These are phyloP conservation scores for Leptosomus discolor DNA, from an alignment of 2,113 vertebrate species.

Conservation along the genomic window DNA sequence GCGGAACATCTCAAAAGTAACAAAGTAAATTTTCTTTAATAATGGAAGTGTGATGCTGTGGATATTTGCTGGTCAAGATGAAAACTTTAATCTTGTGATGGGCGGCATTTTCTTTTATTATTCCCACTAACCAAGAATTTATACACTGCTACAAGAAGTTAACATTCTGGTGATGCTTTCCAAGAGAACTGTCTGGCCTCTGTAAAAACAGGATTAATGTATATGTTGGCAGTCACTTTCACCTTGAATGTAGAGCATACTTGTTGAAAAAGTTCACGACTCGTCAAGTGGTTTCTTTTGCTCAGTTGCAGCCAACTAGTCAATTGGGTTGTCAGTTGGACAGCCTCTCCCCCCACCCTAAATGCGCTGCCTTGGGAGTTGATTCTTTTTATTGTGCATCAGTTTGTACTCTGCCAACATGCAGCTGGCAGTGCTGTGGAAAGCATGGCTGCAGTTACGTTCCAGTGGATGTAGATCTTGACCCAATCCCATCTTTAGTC, in stretches of 20 bases:
- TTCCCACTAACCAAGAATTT: not conserved
- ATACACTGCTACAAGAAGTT: not conserved
- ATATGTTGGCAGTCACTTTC: not conserved
- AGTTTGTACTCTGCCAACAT: not conserved
- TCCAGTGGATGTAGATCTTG: not conserved
- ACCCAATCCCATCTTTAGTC: not conserved
- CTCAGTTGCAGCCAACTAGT: not conserved
- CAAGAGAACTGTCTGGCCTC: not conserved
- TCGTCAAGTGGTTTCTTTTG: not conserved
- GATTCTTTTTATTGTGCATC: not conserved
- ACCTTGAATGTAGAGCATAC: not conserved
- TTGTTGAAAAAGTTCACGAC: not conserved
- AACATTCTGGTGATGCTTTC: not conserved
- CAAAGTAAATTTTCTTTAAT: not conserved
- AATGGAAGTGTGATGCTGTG: not conserved
- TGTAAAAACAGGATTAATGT: not conserved
- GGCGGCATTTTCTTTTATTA: not conserved
- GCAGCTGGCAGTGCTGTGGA: not conserved
- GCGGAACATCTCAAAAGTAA: not conserved
- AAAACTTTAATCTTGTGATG: not conserved
- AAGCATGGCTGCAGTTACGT: not conserved
- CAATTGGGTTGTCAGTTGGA: not conserved
- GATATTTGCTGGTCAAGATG: not conserved
- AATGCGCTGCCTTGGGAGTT: not conserved
- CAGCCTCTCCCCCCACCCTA: not conserved